A percentile compares a stretch with the other conserved stretches of the same genome.
phyloP scores from a whole-genome alignment of 1,140 invertebrate species.

The Habropoda laboriosa region DNA sequence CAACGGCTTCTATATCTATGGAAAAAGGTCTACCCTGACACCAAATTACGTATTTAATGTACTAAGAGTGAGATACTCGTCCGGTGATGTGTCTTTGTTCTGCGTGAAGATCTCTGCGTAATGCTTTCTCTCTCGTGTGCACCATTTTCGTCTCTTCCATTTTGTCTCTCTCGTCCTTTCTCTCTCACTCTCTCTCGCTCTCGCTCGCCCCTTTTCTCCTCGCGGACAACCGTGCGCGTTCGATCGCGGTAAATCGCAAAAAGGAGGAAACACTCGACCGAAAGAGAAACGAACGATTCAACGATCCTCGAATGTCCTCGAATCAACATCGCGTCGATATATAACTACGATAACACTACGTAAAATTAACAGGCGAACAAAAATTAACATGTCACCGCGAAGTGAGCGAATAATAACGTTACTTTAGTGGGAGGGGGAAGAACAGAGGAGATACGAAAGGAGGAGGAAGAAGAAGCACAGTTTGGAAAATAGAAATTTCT shows the following conservation, averaged over 20 bases:
- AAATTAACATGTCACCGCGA: conserved; percentile 17
- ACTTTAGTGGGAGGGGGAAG: background rate
- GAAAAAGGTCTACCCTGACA: conserved; percentile 83
- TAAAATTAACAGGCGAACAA: conserved; percentile 42
- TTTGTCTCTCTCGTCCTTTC: background rate
- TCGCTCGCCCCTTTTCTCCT: background rate
- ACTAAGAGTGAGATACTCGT: conserved; percentile 82
- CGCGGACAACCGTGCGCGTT: background rate
- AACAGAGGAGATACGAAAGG: background rate
- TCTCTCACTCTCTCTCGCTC: background rate
- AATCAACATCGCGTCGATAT: conserved; percentile 14
- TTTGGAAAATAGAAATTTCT: conserved; percentile 11
- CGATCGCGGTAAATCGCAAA: background rate
- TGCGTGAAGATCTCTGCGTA: conserved; percentile 38
- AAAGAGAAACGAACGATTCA: background rate
- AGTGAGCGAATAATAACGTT: background rate
- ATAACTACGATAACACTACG: conserved; percentile 35
- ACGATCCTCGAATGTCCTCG: background rate
- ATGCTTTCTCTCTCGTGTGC: conserved; percentile 16
- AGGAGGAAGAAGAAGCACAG: background rate
- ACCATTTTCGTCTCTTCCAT: background rate
- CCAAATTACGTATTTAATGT: conserved; percentile 84
- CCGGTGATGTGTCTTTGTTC: conserved; percentile 71
- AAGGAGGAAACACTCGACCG: no score
- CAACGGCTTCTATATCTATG: conserved; percentile 79